Evolutionary conservation across 2,888 invertebrate genomes (phyloP).

Genomic region (Hedychridium roseum): DNA sequence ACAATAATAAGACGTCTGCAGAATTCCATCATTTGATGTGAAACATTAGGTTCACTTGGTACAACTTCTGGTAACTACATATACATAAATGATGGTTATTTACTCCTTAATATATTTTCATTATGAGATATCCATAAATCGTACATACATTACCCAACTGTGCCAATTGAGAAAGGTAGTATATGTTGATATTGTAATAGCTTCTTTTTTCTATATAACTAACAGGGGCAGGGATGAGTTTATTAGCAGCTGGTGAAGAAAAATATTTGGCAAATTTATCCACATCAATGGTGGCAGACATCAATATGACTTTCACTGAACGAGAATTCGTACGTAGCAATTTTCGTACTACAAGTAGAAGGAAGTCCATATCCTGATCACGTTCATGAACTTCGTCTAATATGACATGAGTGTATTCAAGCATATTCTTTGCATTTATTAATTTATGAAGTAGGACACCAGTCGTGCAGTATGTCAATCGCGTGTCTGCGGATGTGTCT

Average conservation of each 20-base stretch:
- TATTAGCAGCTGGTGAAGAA: slow-evolving; percentile 58
- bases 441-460: slow-evolving; percentile 86
- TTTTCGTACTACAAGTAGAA: slow-evolving; percentile 83
- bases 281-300: slow-evolving; percentile 92
- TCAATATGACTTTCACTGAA: slow-evolving; percentile 78
- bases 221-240: slow-evolving; percentile 66
- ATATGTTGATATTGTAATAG: slow-evolving; percentile 69
- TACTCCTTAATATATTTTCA: not conserved
- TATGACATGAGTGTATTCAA: slow-evolving; percentile 85
- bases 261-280: slow-evolving; percentile 78
- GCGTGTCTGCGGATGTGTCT: slow-evolving; percentile 71
- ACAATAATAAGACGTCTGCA: slow-evolving; percentile 68
- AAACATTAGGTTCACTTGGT: slow-evolving; percentile 70
- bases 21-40: slow-evolving; percentile 69
- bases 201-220: slow-evolving; percentile 67
- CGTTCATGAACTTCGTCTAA: slow-evolving; percentile 95
- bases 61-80: slow-evolving; percentile 58
- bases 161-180: slow-evolving; percentile 67
- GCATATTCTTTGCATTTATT: slow-evolving; percentile 73
- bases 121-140: not conserved
- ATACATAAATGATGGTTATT: not conserved
- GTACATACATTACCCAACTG: slow-evolving; percentile 34
- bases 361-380: slow-evolving; percentile 90
- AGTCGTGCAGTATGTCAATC: slow-evolving; percentile 87
- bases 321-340: slow-evolving; percentile 74